Evolutionary conservation across 2,888 invertebrate genomes (phyloP).

Genomic region (Lordiphosa fenestrarum): DNA sequence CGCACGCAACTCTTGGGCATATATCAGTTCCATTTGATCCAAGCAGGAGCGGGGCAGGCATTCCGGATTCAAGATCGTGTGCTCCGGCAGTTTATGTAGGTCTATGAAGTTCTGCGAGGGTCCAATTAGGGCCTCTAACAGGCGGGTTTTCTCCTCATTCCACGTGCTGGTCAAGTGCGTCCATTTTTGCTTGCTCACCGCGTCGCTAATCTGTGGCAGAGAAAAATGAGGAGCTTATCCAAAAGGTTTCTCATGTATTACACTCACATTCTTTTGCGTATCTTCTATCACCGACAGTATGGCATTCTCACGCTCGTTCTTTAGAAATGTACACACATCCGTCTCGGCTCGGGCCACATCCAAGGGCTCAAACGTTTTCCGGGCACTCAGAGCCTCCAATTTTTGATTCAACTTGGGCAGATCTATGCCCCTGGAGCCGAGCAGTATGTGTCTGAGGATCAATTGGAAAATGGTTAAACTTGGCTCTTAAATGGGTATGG

Average conservation of each 20-base stretch:
- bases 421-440: conserved; percentile 96
- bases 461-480: too few relatives aligned
- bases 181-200: conserved; percentile 86
- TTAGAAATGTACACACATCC: conserved; percentile 94
- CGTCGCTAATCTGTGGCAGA: conserved; percentile 82
- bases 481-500: neutral
- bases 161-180: conserved; percentile 92
- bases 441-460: conserved; percentile 87
- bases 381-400: conserved; percentile 91
- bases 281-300: conserved; percentile 95
- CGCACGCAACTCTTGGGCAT: conserved; percentile 87
- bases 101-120: conserved; percentile 92
- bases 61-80: conserved; percentile 83
- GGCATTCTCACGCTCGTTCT: conserved; percentile 96
- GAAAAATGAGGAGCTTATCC: neutral
- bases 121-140: conserved; percentile 93
- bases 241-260: too few relatives aligned
- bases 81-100: conserved; percentile 84
- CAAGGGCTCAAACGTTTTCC: conserved; percentile 91
- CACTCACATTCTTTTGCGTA: conserved; percentile 89
- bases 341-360: conserved; percentile 93
- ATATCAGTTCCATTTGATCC: conserved; percentile 88
- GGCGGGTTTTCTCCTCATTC: conserved; percentile 94
- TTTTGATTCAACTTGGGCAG: conserved; percentile 95
- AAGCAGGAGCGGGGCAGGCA: conserved; percentile 84